Evolutionary conservation across 2,113 vertebrate genomes (phyloP).

Genomic region (Paramisgurnus dabryanus): DNA sequence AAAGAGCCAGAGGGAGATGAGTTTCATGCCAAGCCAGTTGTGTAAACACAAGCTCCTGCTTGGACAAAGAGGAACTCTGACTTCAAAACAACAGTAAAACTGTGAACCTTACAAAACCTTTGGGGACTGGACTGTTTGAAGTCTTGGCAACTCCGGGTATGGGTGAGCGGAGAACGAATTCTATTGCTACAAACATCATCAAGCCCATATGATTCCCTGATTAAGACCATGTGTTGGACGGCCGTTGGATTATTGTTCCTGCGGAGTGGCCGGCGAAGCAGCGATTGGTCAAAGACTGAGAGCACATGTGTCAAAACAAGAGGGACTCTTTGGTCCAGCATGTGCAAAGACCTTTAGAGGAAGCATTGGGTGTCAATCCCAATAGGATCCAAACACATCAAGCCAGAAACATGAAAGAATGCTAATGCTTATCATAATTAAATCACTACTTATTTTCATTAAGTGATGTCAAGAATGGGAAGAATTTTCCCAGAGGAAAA

Average conservation of each 20-base stretch:
- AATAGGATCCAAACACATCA: neutral
- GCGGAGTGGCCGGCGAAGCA: constrained; percentile 58
- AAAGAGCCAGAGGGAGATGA: constrained; percentile 70
- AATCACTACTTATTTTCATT: neutral
- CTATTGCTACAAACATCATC: constrained; percentile 83
- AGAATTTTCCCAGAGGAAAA: no score
- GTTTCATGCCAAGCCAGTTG: constrained; percentile 89
- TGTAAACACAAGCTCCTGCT: constrained; percentile 85
- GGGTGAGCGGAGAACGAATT: constrained; percentile 87
- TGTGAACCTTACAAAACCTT: constrained; percentile 82
- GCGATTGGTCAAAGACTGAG: constrained; percentile 44
- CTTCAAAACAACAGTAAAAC: constrained; percentile 90
- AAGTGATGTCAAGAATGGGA: neutral
- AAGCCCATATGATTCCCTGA: constrained; percentile 82
- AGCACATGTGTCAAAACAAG: constrained; percentile 82
- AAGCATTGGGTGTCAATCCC: constrained; percentile 39
- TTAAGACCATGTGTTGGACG: constrained; percentile 87
- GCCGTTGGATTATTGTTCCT: constrained; percentile 75
- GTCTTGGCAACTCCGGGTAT: constrained; percentile 85
- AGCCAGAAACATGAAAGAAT: neutral
- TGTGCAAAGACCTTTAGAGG: constrained; percentile 44
- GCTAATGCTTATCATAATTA: neutral
- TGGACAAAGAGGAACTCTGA: constrained; percentile 83
- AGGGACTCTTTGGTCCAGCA: constrained; percentile 61
- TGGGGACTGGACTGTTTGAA: constrained; percentile 83